Percentiles rank a stretch among this genome's conserved stretches.
These are phyloP conservation scores for Sander vitreus DNA, from an alignment of 2,113 vertebrate genomes.

Conservation along the genomic window DNA sequence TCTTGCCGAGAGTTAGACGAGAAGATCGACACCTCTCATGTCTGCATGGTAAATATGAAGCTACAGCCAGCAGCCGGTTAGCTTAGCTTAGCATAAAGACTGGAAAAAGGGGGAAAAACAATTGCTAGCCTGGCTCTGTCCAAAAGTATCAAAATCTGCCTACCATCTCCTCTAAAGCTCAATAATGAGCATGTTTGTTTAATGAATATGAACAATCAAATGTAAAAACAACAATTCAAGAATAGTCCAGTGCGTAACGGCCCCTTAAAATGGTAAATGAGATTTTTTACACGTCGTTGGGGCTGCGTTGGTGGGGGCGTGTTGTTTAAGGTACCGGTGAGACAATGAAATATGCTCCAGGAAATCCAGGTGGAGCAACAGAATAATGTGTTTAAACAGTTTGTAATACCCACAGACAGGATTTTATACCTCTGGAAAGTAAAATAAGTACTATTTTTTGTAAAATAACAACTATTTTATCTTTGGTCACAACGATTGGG, in stretches of 20 bases:
- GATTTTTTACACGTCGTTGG: not conserved
- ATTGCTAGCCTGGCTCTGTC: not conserved
- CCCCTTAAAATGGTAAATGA: not conserved
- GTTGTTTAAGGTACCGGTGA: not conserved
- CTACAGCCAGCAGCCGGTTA: not conserved
- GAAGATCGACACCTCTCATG: not conserved
- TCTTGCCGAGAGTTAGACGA: not conserved
- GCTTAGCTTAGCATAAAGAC: constrained; percentile 13
- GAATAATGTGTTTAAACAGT: not conserved
- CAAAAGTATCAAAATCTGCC: not conserved
- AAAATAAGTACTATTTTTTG: not conserved
- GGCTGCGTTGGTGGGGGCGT: too few species aligned
- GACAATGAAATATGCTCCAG: not conserved
- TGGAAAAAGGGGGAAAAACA: not conserved
- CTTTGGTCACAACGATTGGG: not conserved
- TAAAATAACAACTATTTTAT: not conserved
- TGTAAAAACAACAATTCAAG: not conserved
- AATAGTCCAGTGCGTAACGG: too few species aligned
- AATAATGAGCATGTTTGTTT: not conserved
- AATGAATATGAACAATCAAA: not conserved
- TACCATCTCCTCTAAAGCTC: not conserved
- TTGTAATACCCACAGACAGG: not conserved
- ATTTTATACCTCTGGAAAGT: not conserved
- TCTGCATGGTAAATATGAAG: not conserved
- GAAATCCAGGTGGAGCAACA: not conserved